Evolutionary conservation across 2,113 vertebrate species (phyloP).

Genomic region (Puntigrus tetrazona): DNA sequence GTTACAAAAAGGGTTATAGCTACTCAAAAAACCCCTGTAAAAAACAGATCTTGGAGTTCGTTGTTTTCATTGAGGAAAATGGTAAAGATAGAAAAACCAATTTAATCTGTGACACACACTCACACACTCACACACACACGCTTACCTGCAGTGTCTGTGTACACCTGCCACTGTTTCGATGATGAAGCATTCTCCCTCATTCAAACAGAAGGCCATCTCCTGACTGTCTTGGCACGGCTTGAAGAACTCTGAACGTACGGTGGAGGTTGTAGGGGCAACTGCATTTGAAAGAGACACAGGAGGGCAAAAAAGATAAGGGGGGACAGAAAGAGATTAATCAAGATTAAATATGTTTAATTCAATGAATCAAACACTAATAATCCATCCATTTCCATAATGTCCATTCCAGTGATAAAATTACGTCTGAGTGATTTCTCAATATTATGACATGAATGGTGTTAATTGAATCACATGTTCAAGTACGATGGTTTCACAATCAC

Average conservation of each 20-base stretch:
- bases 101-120: neutral
- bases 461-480: constrained; percentile 42
- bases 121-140: neutral
- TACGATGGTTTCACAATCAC: constrained; percentile 40
- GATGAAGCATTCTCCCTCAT: constrained; percentile 97
- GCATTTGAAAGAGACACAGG: constrained; percentile 47
- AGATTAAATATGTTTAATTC: constrained; percentile 28
- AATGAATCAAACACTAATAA: constrained; percentile 26
- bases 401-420: constrained; percentile 14
- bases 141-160: constrained; percentile 96
- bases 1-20: neutral
- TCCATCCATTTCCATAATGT: constrained; percentile 33
- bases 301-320: constrained; percentile 35
- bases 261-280: constrained; percentile 88
- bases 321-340: constrained; percentile 32
- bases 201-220: constrained; percentile 95
- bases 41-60: neutral
- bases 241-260: constrained; percentile 90
- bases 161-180: constrained; percentile 95
- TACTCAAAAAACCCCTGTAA: neutral
- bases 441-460: constrained; percentile 4
- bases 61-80: neutral
- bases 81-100: neutral
- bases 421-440: constrained; percentile 21
- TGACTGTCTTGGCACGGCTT: constrained; percentile 97